Percentiles rank a stretch among this genome's conserved stretches.
Evolutionary conservation across 2,888 invertebrate genomes (phyloP).

Genomic region (Diarsia rubi): DNA sequence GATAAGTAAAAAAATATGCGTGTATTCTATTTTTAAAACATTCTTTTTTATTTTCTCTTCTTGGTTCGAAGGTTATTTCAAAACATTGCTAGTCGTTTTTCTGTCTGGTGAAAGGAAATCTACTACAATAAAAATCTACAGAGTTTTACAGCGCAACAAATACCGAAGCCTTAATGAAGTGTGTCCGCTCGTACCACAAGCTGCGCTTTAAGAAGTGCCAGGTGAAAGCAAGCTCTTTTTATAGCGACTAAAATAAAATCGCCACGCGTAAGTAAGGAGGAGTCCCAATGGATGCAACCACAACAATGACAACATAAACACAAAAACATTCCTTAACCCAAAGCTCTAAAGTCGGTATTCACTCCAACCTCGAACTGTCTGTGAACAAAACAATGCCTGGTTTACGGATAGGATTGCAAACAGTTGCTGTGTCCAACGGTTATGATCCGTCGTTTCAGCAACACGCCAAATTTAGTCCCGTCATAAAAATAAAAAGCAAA

Average conservation of each 20-base stretch:
- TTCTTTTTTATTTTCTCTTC: constrained; percentile 51
- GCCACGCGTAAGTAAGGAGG: constrained; percentile 79
- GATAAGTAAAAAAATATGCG: constrained; percentile 68
- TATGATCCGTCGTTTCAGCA: constrained; percentile 87
- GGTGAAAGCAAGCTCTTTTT: constrained; percentile 82
- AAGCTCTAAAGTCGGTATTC: constrained; percentile 71
- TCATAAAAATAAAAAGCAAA: constrained; percentile 88
- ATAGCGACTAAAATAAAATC: constrained; percentile 83
- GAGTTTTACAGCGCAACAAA: constrained; percentile 72
- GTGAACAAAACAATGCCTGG: constrained; percentile 80
- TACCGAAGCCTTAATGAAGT: constrained; percentile 78
- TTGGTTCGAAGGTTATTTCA: constrained; percentile 47
- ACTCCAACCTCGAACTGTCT: constrained; percentile 61
- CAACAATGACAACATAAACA: constrained; percentile 64
- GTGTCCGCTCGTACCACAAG: constrained; percentile 74
- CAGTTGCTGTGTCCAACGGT: constrained; percentile 88
- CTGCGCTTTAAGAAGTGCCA: constrained; percentile 77
- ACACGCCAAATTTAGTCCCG: constrained; percentile 87
- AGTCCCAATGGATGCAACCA: constrained; percentile 78
- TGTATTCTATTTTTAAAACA: constrained; percentile 56
- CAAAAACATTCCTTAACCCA: constrained; percentile 70
- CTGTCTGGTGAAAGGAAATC: constrained; percentile 57
- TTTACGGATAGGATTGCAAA: constrained; percentile 85
- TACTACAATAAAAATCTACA: constrained; percentile 63
- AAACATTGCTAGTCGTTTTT: constrained; percentile 54